Base-by-base conservation (phyloP, 2,888 invertebrate species). In the Nephrotoma guestfalica region DNA sequence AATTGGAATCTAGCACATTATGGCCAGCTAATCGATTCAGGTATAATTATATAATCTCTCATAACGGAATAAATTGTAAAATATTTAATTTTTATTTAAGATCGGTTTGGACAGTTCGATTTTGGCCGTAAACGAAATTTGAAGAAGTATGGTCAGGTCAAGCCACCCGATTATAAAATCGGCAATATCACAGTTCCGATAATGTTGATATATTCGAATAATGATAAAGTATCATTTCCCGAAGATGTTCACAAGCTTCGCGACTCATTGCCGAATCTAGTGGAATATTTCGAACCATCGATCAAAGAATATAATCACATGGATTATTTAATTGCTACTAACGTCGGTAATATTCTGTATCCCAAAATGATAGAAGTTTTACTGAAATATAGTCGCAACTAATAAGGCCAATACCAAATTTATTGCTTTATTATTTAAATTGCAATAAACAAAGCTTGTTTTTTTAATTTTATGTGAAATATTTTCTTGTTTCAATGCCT, bases 1-100 rank as follows among this genome's bases (percentile, higher is more conserved):
- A 92, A 93, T 0, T 93, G 93, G 90, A 93, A 95, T 89, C 89
- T 95, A 0, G 90, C 93, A 1, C 96, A 96, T 90, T 96, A 93
- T 89, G 91, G 91, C 0, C 93, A 93, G 89, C 92, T 30, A 93
- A 7, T 84, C 41, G 15, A 13, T 47, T 93, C 89, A 18, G 41
- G 47, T 84, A 88, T 9, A 43, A 43, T 9, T 43, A 43, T 43
- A 43, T 4, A 43, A 43, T 9, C 43, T 43, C 2, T 30, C 30
- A 30, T 30, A 30, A 30, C 30, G 30, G 30, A 30, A 30, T 30
- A 30, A 30, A 30, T 30, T 30, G 2, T 30, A 11, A 43, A 43
- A 6, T 43, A 43, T 6, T 43, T 30, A 30, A 30, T 92, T 91
- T 13, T 84, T 9, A 41, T 43, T 43, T 6, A 6, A 43, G 90